phyloP scores from a whole-genome alignment of 2,113 vertebrate species.

The Vimba vimba region DNA sequence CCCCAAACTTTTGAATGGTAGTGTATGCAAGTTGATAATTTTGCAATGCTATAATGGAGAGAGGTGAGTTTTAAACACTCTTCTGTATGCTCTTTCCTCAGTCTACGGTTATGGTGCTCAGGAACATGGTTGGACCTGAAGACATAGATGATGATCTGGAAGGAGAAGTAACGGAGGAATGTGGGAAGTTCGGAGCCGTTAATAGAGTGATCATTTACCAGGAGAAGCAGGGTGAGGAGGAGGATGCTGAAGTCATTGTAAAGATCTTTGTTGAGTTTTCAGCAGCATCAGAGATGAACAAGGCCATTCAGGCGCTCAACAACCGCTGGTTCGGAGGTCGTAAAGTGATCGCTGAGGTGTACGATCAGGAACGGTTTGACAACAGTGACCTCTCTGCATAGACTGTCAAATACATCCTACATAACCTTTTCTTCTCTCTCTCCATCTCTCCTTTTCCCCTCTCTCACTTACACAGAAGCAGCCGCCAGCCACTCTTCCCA shows the following conservation, averaged over 20 bases:
- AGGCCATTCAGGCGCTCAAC: conserved; percentile 90
- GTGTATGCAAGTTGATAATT: not conserved
- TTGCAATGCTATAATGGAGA: no score
- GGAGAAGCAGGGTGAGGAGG: conserved; percentile 94
- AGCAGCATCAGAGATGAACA: conserved; percentile 86
- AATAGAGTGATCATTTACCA: conserved; percentile 94
- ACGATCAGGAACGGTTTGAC: conserved; percentile 91
- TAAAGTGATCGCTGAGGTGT: conserved; percentile 89
- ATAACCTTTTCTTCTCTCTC: conserved; percentile 18
- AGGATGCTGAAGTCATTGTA: conserved; percentile 90
- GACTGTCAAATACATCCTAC: conserved; percentile 60
- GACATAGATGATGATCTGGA: conserved; percentile 93
- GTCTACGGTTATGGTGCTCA: conserved; percentile 94
- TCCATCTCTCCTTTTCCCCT: conserved; percentile 19
- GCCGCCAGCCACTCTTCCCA: conserved; percentile 50
- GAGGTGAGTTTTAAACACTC: not conserved
- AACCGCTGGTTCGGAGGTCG: conserved; percentile 93
- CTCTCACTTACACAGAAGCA: conserved; percentile 44
- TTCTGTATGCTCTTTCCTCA: conserved; percentile 55
- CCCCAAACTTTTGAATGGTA: no score
- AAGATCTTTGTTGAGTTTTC: conserved; percentile 96
- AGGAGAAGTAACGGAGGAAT: conserved; percentile 92
- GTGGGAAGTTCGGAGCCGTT: conserved; percentile 89
- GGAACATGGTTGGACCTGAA: conserved; percentile 95
- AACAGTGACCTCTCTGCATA: conserved; percentile 90